Base-by-base conservation (phyloP, 35 echinoderm and acorn worm species). In the Heliocidaris tuberculata region DNA sequence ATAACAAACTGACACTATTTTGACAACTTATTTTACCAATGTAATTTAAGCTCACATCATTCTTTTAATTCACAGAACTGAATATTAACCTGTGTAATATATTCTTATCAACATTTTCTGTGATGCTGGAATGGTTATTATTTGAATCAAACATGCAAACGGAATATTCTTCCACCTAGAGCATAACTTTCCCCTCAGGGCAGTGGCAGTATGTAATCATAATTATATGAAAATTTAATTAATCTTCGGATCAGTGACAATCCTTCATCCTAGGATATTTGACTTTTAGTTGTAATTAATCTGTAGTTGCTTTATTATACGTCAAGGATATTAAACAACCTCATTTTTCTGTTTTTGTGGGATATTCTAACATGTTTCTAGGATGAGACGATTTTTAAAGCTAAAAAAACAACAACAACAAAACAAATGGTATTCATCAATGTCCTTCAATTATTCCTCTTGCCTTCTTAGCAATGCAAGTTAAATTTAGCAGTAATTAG, bases 381-480 rank as follows among this genome's bases (percentile, higher is more conserved):
- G 27, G 65, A 24, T 78, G 21, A 78, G 27, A 27, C 3, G 35
- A 42, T 42, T 7, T 78, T 78, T 78, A 19, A n/a, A 78, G 65
- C 65, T 78, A 5, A 78, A 78, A 78, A n/a, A n/a, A n/a, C n/a
- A n/a, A n/a, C n/a, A n/a, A n/a, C n/a, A n/a, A n/a, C n/a, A n/a
- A n/a, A 78, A 78, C 17, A 78, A 78, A 78, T 78, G 65, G 65
- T 78, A 78, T 78, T 78, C 65, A 78, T 78, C 27, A 78, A 78
- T 7, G 17, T 78, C 8, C 65, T n/a, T 78, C 27, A 42, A 56
- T 56, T 56, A 13, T 11, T 13, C 2, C 10, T 56, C 52, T 56
- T 56, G 52, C 52, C 52, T 56, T 42, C 3, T 56, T 56, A 56
- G 52, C 52, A 10, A 12, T 56, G 52, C 52, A 56, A 56, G 7